Evolutionary conservation across 2,888 invertebrate species (phyloP).

Genomic region (Malthinus seriepunctatus): DNA sequence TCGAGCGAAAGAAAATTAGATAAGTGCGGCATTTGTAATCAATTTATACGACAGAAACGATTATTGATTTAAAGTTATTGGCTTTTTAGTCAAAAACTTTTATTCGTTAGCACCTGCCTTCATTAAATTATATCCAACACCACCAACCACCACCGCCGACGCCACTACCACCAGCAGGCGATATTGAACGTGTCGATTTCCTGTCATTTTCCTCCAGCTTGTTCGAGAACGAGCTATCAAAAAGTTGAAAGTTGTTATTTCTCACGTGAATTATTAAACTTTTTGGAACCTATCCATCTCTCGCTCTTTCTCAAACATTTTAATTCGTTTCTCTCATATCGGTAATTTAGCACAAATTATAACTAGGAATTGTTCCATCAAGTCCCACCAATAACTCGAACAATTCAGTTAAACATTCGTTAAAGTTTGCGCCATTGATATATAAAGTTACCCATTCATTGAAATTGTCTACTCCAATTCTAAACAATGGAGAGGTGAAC

Average conservation of each 20-base stretch:
- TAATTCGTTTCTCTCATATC: slow-evolving; percentile 6
- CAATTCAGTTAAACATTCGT: slow-evolving; percentile 27
- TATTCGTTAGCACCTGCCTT: slow-evolving; percentile 27
- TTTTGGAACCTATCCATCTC: background rate
- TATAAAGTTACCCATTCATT: slow-evolving; percentile 31
- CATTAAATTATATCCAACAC: slow-evolving; percentile 18
- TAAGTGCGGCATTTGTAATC: slow-evolving; percentile 36
- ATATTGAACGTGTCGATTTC: slow-evolving; percentile 21
- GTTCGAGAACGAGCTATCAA: slow-evolving; percentile 11
- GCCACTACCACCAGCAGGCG: background rate
- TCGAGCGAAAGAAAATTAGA: slow-evolving; percentile 35
- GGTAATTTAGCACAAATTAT: slow-evolving; percentile 21
- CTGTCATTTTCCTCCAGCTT: slow-evolving; percentile 6
- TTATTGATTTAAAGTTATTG: slow-evolving; percentile 32
- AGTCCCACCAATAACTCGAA: slow-evolving; percentile 28
- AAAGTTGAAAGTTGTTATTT: slow-evolving; percentile 17
- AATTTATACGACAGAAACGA: slow-evolving; percentile 35
- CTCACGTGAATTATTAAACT: slow-evolving; percentile 25
- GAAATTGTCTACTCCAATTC: slow-evolving; percentile 26
- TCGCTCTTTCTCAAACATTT: too few relatives aligned
- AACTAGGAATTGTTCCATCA: slow-evolving; percentile 20
- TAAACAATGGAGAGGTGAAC: slow-evolving; percentile 28
- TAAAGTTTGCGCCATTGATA: slow-evolving; percentile 26
- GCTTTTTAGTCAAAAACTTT: slow-evolving; percentile 25
- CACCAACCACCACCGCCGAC: too few relatives aligned